Base-by-base conservation (phyloP, 2,888 invertebrate species). In the Epistrophe grossulariae region DNA sequence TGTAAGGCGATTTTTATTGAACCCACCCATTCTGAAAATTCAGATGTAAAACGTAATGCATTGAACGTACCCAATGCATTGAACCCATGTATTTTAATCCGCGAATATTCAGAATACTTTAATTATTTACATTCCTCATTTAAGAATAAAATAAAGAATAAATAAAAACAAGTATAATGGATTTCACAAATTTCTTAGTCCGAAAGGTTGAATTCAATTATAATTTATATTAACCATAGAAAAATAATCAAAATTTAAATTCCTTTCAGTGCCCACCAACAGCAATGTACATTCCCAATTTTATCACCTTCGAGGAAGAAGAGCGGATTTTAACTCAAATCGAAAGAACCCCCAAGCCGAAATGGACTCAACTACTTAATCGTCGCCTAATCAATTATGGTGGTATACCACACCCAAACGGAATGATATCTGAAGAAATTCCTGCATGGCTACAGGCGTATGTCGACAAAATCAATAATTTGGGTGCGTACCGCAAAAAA, bases 311-410 rank as follows among this genome's bases (percentile, higher is more conserved):
- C 88, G 94, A 94, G 52, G 97, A 97, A 91, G 96, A 97, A 91
- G 93, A 94, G 70, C 92, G 94, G 31, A 95, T 99, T 84, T 90
- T 98, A 62, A 94, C 95, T 45, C 94, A 95, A 89, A 95, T 99
- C 31, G 96, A 97, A 90, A 93, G 94, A 50, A 95, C 96, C 11
- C 99, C 99, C 91, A 97, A 95, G 90, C 99, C 99, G 10, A 98
- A 98, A 93, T 99, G 99, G 99, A 98, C 98, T 2, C 97, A 97
- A 91, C 94, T 99, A 52, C 95, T 96, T 24, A 96, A 98, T 91
- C 94, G 99, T 88, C 95, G 99, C 88, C 94, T 99, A n/a, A 98
- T 99, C 92, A 99, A 99, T 92, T 99, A 99, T 96, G 99, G 99
- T 31, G 99, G 99, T 0, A 94, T 98, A 77, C 99, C 99, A 0